A percentile compares a stretch with the other conserved stretches of the same genome.
Conservation (phyloP, 2,797 vertebrate species). For the Dallia pectoralis region DNA sequence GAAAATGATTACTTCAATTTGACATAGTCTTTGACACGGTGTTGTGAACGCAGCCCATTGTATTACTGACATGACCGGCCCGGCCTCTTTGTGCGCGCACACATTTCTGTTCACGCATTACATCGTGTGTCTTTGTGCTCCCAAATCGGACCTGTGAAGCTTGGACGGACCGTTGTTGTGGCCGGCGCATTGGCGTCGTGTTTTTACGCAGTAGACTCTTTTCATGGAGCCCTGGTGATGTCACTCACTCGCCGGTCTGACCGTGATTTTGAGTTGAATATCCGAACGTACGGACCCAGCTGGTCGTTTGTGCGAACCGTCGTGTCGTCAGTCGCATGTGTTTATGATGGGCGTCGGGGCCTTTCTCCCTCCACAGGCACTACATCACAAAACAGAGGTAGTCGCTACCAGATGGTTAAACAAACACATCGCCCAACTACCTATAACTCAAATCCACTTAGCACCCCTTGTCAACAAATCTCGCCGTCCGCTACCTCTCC, state of each 20-base stretch:
- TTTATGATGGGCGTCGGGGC: conserved; percentile 60
- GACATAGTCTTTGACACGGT: conserved; percentile 30
- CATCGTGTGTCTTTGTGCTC: background rate
- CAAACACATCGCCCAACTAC: conserved; percentile 83
- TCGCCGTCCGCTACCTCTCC: conserved; percentile 55
- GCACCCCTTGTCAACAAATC: conserved; percentile 77
- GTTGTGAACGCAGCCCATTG: background rate
- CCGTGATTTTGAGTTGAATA: background rate
- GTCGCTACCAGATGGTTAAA: conserved; percentile 84
- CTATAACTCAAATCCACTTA: conserved; percentile 87
- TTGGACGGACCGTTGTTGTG: background rate
- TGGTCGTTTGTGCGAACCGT: conserved; percentile 11
- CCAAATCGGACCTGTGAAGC: background rate
- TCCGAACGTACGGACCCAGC: conserved; percentile 2
- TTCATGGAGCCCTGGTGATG: background rate
- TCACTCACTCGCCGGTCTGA: background rate
- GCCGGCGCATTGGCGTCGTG: background rate
- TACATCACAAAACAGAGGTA: conserved; percentile 76
- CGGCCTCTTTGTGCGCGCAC: conserved; percentile 15
- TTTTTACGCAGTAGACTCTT: background rate
- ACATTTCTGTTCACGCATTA: background rate
- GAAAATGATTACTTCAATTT: conserved; percentile 47
- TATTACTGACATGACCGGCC: conserved; percentile 8
- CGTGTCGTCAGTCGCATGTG: conserved; percentile 4
- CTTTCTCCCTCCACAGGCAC: conserved; percentile 74